Conservation (phyloP, 2,888 invertebrate genomes). For the Drosophila koepferae region DNA sequence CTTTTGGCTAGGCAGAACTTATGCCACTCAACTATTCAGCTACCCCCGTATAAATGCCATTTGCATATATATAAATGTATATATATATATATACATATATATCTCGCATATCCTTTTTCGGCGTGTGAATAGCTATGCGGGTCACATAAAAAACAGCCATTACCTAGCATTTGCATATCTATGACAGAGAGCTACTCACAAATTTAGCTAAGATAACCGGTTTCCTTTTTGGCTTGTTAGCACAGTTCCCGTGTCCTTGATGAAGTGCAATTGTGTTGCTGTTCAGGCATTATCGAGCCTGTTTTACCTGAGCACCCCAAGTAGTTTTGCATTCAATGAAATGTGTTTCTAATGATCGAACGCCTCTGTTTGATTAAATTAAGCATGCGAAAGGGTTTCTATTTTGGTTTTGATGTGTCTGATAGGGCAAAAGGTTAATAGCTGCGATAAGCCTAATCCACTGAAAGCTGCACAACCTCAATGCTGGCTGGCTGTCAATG, state of each 20-base stretch:
- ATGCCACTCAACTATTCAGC: slow-evolving; percentile 56
- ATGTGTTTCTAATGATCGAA: slow-evolving; percentile 51
- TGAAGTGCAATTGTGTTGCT: slow-evolving; percentile 45
- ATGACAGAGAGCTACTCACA: slow-evolving; percentile 35
- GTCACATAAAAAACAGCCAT: slow-evolving; percentile 50
- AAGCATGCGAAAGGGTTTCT: slow-evolving; percentile 34
- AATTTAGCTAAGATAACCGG: slow-evolving; percentile 50
- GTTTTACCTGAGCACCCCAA: slow-evolving; percentile 20
- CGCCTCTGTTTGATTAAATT: slow-evolving; percentile 61
- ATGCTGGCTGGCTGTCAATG: background rate
- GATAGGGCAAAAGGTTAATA: slow-evolving; percentile 32
- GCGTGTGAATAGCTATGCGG: slow-evolving; percentile 59
- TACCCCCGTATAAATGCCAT: slow-evolving; percentile 49
- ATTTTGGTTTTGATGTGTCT: slow-evolving; percentile 9
- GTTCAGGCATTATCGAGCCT: slow-evolving; percentile 13
- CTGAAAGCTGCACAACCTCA: slow-evolving; percentile 39
- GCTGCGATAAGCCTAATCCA: slow-evolving; percentile 38
- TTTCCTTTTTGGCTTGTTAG: slow-evolving; percentile 52
- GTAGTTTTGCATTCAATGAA: slow-evolving; percentile 11
- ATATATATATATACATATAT: background rate
- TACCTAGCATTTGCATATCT: slow-evolving; percentile 53
- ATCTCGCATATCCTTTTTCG: slow-evolving; percentile 69
- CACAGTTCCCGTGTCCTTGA: slow-evolving; percentile 42
- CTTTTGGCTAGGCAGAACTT: slow-evolving; percentile 35
- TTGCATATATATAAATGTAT: slow-evolving; percentile 67